phyloP scores from a whole-genome alignment of 2,888 invertebrate genomes.

The Sarcophaga rosellei region DNA sequence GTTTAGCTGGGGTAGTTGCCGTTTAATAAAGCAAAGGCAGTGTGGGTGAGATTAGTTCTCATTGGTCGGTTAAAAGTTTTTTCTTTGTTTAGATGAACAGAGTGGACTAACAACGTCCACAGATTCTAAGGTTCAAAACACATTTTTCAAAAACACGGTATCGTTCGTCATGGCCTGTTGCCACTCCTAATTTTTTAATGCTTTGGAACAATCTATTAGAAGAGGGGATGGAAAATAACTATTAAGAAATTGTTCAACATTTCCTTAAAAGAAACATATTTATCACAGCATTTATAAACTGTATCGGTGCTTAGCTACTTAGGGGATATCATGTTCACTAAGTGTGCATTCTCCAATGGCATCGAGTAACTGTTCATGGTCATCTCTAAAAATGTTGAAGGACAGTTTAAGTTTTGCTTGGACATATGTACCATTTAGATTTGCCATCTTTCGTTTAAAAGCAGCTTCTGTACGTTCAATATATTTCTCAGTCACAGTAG shows the following conservation, averaged over 20 bases:
- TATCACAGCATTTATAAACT: slow-evolving; percentile 47
- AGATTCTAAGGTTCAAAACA: slow-evolving; percentile 41
- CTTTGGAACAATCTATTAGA: slow-evolving; percentile 18
- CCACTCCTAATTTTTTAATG: slow-evolving; percentile 45
- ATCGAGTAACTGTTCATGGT: slow-evolving; percentile 44
- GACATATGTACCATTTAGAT: not conserved
- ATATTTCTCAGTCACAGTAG: slow-evolving; percentile 43
- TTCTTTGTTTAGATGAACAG: not conserved
- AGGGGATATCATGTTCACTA: not conserved
- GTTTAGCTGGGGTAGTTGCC: slow-evolving; percentile 34
- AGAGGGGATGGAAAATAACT: slow-evolving; percentile 37
- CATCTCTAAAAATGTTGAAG: slow-evolving; percentile 47
- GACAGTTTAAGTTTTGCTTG: not conserved
- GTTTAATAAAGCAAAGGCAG: not conserved
- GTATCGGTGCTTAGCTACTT: not conserved
- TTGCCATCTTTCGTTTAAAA: slow-evolving; percentile 18
- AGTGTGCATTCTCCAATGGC: slow-evolving; percentile 38
- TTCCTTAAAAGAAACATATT: slow-evolving; percentile 39
- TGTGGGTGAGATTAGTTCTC: slow-evolving; percentile 7
- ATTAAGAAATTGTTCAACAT: slow-evolving; percentile 40
- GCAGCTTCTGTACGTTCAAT: slow-evolving; percentile 23
- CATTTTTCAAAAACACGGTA: slow-evolving; percentile 43
- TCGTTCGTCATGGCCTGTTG: slow-evolving; percentile 39
- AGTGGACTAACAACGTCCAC: slow-evolving; percentile 1
- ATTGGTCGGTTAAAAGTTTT: not conserved